phyloP scores from a whole-genome alignment of 92 coral and sea anemone genomes.

The Phenganax stokvisi region DNA sequence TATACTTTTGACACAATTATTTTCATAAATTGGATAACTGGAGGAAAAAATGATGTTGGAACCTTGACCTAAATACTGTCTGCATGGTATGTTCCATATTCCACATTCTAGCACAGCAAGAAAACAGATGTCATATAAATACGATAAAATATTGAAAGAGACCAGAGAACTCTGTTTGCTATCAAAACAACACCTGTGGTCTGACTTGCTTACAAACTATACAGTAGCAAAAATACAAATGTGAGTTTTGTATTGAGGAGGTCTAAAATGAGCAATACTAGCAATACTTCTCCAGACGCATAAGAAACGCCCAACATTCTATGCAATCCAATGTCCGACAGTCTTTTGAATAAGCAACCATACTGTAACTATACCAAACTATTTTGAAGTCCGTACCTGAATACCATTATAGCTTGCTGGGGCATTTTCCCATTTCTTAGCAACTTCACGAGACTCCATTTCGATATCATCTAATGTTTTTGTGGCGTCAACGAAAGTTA shows the following conservation, averaged over 20 bases:
- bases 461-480: conserved; percentile 78
- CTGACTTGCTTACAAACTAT: conserved; percentile 4
- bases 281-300: not conserved
- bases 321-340: not conserved
- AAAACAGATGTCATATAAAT: conserved; percentile 3
- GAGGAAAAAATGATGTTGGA: too few species aligned
- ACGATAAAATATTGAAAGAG: not conserved
- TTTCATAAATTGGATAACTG: too few species aligned
- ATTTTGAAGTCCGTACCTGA: conserved; percentile 30
- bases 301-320: conserved; percentile 36
- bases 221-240: not conserved
- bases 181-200: not conserved
- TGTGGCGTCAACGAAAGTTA: conserved; percentile 70
- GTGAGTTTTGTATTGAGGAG: not conserved
- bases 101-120: not conserved
- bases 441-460: conserved; percentile 73
- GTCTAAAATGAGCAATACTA: not conserved
- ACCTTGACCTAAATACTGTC: too few species aligned
- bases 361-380: not conserved
- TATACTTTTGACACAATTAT: too few species aligned
- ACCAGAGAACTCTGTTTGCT: conserved; percentile 3
- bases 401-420: conserved; percentile 14
- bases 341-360: not conserved
- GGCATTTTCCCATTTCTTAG: conserved; percentile 68
- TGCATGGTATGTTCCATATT: too few species aligned